phyloP scores from a whole-genome alignment of 2,113 vertebrate species.

The Carassius gibelio region DNA sequence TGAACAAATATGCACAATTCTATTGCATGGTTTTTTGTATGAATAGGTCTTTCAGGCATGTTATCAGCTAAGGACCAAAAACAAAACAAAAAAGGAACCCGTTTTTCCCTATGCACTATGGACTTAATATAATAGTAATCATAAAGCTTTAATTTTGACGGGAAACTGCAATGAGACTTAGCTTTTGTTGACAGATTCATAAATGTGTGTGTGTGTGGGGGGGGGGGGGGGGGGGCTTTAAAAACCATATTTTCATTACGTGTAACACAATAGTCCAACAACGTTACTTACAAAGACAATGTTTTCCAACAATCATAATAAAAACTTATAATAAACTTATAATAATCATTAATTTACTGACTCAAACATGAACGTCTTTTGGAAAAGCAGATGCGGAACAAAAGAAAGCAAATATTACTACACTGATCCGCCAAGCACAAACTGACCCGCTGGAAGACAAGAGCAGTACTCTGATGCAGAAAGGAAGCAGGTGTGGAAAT shows the following conservation, averaged over 20 bases:
- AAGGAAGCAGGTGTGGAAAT: slow-evolving; percentile 69
- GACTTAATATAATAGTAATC: background rate
- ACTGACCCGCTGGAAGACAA: slow-evolving; percentile 45
- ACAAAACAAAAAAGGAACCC: background rate
- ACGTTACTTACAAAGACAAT: background rate
- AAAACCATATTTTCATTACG: background rate
- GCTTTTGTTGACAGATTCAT: background rate
- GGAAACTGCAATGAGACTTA: background rate
- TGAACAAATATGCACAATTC: background rate
- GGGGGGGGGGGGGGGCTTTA: background rate
- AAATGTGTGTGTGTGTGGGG: background rate
- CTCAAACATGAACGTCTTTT: background rate
- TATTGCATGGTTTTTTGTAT: background rate
- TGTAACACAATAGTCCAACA: background rate
- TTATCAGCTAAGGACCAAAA: background rate
- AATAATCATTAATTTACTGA: background rate
- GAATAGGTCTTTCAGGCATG: background rate
- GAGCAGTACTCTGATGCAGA: slow-evolving; percentile 28
- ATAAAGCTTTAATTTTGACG: background rate
- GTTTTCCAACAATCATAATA: background rate
- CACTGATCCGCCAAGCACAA: slow-evolving; percentile 43
- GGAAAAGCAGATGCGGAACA: slow-evolving; percentile 60
- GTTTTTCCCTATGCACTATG: background rate
- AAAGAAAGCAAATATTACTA: slow-evolving; percentile 50
- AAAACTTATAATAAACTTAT: background rate